Base-by-base conservation (phyloP, 1,140 invertebrate genomes). In the Drosophila yakuba region DNA sequence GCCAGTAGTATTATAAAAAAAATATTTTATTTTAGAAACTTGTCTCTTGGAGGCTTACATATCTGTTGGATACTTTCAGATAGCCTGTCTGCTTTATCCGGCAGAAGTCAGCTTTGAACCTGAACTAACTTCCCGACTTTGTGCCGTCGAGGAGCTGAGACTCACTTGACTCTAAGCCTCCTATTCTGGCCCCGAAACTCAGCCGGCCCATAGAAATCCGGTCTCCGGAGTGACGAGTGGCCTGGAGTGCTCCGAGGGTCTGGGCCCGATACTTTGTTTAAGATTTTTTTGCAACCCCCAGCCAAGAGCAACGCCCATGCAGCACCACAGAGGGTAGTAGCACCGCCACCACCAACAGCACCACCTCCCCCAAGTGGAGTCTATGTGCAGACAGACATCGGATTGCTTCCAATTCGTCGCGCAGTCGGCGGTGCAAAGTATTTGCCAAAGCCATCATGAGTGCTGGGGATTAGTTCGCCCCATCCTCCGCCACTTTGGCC, bases 381-480 rank as follows among this genome's bases (percentile, higher is more conserved):
- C 68, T 78, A 60, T 69, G 64, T 61, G 77, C 74, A 88, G 82
- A 86, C 83, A 88, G 83, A 88, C 83, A 88, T 77, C 75, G 80
- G 80, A 89, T 89, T 89, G 84, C 84, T 89, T 89, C 84, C 84
- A 89, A 89, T 89, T 89, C 84, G 84, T 89, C 84, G 84, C 84
- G 84, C 84, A 89, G 84, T 89, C 80, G 84, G 84, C 84, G 80
- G 84, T 89, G 84, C 85, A 84, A 89, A 88, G 84, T 89, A 89
- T 88, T 88, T 89, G 84, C 84, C 84, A 89, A 89, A 71, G 80
- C 77, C 84, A 88, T 77, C 83, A 78, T 67, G 76, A 89, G 80
- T 84, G 84, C 84, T 78, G 80, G 80, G 84, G 84, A 88, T 88
- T 89, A 89, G 84, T 88, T 82, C 73, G 39, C 72, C 72, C 59